Conservation (phyloP, 2,888 invertebrate genomes). For the Meganola albula region DNA sequence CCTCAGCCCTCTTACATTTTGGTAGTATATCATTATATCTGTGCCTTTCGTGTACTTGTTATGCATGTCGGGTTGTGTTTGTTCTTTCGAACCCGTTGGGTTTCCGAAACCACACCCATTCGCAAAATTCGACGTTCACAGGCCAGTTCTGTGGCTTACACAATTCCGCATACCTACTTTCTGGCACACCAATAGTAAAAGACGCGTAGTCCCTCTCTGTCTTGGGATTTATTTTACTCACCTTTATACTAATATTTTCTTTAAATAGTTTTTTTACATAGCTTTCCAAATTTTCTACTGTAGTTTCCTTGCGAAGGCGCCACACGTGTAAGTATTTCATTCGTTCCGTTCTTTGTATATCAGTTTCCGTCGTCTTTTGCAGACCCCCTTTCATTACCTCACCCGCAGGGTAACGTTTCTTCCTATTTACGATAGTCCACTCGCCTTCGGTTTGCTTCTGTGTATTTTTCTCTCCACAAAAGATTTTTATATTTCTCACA, state of each 20-base stretch:
- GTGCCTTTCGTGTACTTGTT: background rate
- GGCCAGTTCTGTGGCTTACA: constrained; percentile 18
- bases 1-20: constrained; percentile 8
- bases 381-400: constrained; percentile 14
- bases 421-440: constrained; percentile 6
- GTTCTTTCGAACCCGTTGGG: too few species aligned
- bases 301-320: background rate
- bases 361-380: background rate
- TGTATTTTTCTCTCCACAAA: background rate
- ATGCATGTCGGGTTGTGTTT: constrained; percentile 1
- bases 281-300: constrained; percentile 6
- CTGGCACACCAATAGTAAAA: constrained; percentile 23
- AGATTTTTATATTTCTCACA: background rate
- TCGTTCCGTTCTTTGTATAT: constrained; percentile 1
- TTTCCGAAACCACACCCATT: constrained; percentile 29
- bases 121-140: constrained; percentile 20
- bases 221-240: constrained; percentile 24
- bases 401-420: constrained; percentile 2
- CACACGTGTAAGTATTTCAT: background rate
- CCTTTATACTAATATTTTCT: constrained; percentile 5
- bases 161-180: constrained; percentile 16
- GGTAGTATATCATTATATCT: constrained; percentile 4
- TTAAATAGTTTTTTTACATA: constrained; percentile 4
- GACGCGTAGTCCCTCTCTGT: constrained; percentile 27
- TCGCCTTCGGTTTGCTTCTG: constrained; percentile 1